These are phyloP conservation scores for Grammomys surdaster DNA, from an alignment of 2,113 vertebrate species.

Conservation along the genomic window DNA sequence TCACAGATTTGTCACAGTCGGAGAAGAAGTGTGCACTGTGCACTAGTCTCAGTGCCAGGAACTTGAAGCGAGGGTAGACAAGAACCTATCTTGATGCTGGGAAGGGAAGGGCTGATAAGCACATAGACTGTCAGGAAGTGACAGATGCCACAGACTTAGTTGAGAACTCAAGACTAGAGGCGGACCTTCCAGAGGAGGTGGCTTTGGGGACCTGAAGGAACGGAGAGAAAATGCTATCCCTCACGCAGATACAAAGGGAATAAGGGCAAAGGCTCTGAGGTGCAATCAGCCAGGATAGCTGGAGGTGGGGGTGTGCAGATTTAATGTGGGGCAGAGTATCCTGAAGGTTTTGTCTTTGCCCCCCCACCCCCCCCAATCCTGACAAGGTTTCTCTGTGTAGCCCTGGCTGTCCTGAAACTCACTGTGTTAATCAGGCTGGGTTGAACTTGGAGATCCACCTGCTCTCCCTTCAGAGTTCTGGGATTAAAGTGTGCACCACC, in stretches of 20 bases:
- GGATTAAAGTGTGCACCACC: not conserved
- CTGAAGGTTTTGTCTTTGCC: not conserved
- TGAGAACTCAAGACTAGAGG: not conserved
- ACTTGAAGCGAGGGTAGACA: not conserved
- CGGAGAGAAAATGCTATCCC: not conserved
- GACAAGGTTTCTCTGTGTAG: not conserved
- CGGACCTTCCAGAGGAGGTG: not conserved
- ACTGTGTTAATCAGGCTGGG: not conserved
- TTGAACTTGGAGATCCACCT: not conserved
- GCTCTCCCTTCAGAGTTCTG: not conserved
- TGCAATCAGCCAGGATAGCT: not conserved
- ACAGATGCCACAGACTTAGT: not conserved
- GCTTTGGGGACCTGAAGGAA: not conserved
- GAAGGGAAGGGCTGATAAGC: not conserved
- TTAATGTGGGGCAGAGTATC: not conserved
- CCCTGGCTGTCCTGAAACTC: not conserved
- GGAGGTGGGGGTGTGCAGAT: not conserved
- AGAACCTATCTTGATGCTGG: not conserved
- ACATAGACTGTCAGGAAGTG: not conserved
- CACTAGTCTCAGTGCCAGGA: not conserved
- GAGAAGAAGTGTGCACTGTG: not conserved
- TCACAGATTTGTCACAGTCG: not conserved
- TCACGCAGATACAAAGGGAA: not conserved
- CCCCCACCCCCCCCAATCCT: not conserved
- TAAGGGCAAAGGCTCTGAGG: not conserved